These are phyloP conservation scores for Kryptolebias marmoratus DNA, from an alignment of 2,113 vertebrate species.

Conservation along the genomic window DNA sequence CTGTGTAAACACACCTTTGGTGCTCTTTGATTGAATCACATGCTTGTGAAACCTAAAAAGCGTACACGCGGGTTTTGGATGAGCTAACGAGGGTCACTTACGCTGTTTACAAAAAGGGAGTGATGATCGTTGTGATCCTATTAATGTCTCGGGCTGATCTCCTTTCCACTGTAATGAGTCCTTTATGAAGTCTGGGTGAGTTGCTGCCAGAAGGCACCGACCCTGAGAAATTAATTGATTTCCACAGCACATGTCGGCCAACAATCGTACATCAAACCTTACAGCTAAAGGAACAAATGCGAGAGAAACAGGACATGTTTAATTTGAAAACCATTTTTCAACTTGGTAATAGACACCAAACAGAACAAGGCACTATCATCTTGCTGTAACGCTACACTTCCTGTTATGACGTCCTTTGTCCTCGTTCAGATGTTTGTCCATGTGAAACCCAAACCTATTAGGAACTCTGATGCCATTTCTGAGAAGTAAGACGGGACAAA, in stretches of 20 bases:
- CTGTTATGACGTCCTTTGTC: too few relatives aligned
- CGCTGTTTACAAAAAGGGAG: conserved; percentile 14
- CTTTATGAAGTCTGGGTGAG: background rate
- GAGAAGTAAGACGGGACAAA: too few relatives aligned
- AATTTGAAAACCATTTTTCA: background rate
- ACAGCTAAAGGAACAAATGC: background rate
- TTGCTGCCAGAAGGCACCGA: conserved; percentile 21
- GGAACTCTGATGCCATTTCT: too few relatives aligned
- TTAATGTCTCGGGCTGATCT: conserved; percentile 24
- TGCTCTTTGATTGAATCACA: conserved; percentile 23
- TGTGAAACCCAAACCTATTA: too few relatives aligned
- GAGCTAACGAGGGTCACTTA: background rate
- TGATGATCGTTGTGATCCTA: conserved; percentile 30
- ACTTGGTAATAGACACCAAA: background rate
- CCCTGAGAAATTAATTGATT: conserved; percentile 29
- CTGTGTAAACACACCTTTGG: conserved; percentile 15
- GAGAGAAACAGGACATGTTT: conserved; percentile 1
- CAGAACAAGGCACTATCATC: background rate
- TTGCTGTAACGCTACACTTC: too few relatives aligned
- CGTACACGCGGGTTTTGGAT: background rate
- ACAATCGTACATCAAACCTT: background rate
- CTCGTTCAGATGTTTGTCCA: too few relatives aligned
- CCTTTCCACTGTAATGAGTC: conserved; percentile 29
- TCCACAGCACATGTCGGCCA: background rate
- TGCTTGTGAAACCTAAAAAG: background rate